These are phyloP conservation scores for Trinectes maculatus DNA, from an alignment of 2,113 vertebrate species.

Conservation along the genomic window DNA sequence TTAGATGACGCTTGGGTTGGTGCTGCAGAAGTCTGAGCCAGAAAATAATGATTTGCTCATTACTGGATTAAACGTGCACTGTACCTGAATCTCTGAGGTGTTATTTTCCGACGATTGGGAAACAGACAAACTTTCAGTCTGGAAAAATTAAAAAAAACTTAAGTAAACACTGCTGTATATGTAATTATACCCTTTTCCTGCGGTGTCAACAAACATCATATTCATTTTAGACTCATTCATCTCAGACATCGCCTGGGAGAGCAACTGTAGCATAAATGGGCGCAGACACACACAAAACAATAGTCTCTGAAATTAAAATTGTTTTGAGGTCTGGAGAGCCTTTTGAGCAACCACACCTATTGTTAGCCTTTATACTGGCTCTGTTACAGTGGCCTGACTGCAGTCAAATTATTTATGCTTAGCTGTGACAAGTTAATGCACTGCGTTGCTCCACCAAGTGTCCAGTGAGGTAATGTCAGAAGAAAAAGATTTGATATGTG, in stretches of 20 bases:
- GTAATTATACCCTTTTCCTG: constrained; percentile 51
- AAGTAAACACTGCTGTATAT: constrained; percentile 19
- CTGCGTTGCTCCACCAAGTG: background rate
- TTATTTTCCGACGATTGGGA: constrained; percentile 68
- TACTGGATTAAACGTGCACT: background rate
- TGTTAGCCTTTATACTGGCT: constrained; percentile 32
- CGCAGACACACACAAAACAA: constrained; percentile 47
- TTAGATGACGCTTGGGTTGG: background rate
- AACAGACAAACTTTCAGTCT: constrained; percentile 64
- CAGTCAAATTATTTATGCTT: constrained; percentile 19
- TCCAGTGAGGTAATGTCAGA: background rate
- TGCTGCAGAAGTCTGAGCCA: background rate
- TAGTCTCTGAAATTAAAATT: constrained; percentile 28
- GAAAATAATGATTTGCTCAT: constrained; percentile 10
- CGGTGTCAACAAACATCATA: constrained; percentile 40
- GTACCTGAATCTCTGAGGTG: constrained; percentile 66
- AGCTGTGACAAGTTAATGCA: background rate
- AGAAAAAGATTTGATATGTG: background rate
- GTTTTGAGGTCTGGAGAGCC: constrained; percentile 35
- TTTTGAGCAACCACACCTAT: constrained; percentile 31
- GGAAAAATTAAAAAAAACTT: constrained; percentile 28
- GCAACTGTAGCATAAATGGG: constrained; percentile 25
- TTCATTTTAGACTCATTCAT: constrained; percentile 37
- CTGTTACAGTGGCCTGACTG: constrained; percentile 9
- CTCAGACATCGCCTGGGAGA: constrained; percentile 13